Base-by-base conservation (phyloP, 2,888 invertebrate genomes). In the Drosophila putrida region DNA sequence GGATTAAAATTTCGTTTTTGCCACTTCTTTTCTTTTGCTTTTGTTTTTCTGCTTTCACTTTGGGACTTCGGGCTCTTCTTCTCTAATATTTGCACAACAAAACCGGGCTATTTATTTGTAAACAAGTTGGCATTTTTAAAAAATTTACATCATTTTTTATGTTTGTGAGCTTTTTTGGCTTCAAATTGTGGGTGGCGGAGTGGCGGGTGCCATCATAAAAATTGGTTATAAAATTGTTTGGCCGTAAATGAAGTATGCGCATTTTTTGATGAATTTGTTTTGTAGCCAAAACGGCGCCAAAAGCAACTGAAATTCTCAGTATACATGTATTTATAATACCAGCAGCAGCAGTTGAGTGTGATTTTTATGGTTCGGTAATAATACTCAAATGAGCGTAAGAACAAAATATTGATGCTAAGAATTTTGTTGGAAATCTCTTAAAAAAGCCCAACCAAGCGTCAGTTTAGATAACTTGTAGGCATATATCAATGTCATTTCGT, bases 201-300 rank as follows among this genome's bases (percentile, higher is more conserved):
- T 25, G 63, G 49, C 9, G 28, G 6, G 41, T 63, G 25, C 43
- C 67, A 72, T 65, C 73, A 80, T 82, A 80, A 82, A 86, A 82
- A 82, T 82, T 75, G 82, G 82, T 82, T 82, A 80, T 86, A 86
- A 82, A 82, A 83, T 86, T 80, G 81, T 86, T 82, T 81, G 66
- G 82, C 82, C 74, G 82, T 81, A 71, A 84, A 87, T 81, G 68
- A 84, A 82, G 85, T 82, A 84, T 69, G 71, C 69, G 63, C 71
- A 61, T 87, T 64, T 84, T 76, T 84, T 84, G 84, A 83, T 84
- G 85, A 81, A 83, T 83, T 78, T 81, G 77, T 80, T 84, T 82
- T 78, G 71, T 61, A 67, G 70, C 41, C 76, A 59, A 57, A 53
- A n/a, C 55, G 76, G 68, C 78, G 76, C 68, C 78, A 59, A 47